These are phyloP conservation scores for Carterocephalus palaemon DNA, from an alignment of 2,888 invertebrate species.

Conservation along the genomic window DNA sequence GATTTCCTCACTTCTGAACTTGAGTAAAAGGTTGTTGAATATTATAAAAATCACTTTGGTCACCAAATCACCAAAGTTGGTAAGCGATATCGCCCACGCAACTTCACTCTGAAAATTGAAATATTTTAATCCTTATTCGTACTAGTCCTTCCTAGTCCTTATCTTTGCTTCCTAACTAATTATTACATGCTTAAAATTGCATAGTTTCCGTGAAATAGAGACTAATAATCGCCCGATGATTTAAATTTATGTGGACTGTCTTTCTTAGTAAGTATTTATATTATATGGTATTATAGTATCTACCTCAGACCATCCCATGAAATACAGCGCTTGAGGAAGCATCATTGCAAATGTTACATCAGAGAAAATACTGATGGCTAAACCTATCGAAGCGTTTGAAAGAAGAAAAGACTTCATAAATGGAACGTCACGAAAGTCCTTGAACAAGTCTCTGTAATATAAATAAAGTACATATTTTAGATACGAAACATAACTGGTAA, in stretches of 20 bases:
- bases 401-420: conserved; percentile 75
- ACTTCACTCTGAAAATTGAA: conserved; percentile 67
- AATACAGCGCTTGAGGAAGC: conserved; percentile 78
- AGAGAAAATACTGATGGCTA: conserved; percentile 70
- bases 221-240: too few species aligned
- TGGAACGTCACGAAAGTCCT: conserved; percentile 62
- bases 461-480: too few species aligned
- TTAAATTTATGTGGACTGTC: too few species aligned
- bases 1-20: conserved; percentile 78
- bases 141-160: too few species aligned
- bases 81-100: conserved; percentile 80
- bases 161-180: too few species aligned
- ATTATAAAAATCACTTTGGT: conserved; percentile 79
- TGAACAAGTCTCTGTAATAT: conserved; percentile 37
- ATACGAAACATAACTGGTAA: too few species aligned
- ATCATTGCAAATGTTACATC: conserved; percentile 76
- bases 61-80: conserved; percentile 81
- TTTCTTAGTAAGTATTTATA: too few species aligned
- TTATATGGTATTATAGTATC: conserved; percentile 26
- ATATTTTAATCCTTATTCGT: too few species aligned
- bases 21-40: conserved; percentile 69
- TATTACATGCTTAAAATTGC: too few species aligned
- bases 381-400: conserved; percentile 80
- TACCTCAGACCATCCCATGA: conserved; percentile 66
- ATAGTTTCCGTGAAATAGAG: too few species aligned